A percentile compares a stretch with the other conserved stretches of the same genome.
phyloP scores from a whole-genome alignment of 2,113 vertebrate genomes.

The Aegithalos caudatus region DNA sequence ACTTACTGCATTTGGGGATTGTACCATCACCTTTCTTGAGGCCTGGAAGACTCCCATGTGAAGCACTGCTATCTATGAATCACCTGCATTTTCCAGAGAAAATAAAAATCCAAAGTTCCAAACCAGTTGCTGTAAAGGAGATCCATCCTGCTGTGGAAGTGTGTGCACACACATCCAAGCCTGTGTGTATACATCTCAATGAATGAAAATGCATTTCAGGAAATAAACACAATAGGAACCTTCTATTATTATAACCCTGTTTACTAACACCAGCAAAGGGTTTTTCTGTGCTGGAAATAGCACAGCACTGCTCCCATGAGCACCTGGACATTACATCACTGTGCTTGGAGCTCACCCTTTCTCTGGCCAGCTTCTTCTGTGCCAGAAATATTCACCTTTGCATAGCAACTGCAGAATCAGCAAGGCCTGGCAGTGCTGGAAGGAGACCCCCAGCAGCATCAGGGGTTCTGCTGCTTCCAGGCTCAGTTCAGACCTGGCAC shows the following conservation, averaged over 20 bases:
- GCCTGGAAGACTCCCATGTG: background rate
- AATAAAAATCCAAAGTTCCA: background rate
- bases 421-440: background rate
- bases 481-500: background rate
- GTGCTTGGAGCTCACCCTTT: background rate
- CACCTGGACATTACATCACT: constrained; percentile 61
- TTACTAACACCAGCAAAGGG: constrained; percentile 56
- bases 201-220: constrained; percentile 58
- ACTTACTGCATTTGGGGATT: background rate
- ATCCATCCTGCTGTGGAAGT: background rate
- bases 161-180: background rate
- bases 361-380: background rate
- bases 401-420: background rate
- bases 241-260: constrained; percentile 48
- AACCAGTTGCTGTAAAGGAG: background rate
- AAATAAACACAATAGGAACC: constrained; percentile 65
- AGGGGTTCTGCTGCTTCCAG: background rate
- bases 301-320: background rate
- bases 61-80: background rate
- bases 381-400: background rate
- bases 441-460: background rate
- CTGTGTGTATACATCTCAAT: background rate
- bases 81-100: background rate
- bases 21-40: background rate
- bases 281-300: constrained; percentile 53